Percentiles rank a stretch among this genome's conserved stretches.
Conservation (phyloP, 2,888 invertebrate species). For the Asteroscopus sphinx region DNA sequence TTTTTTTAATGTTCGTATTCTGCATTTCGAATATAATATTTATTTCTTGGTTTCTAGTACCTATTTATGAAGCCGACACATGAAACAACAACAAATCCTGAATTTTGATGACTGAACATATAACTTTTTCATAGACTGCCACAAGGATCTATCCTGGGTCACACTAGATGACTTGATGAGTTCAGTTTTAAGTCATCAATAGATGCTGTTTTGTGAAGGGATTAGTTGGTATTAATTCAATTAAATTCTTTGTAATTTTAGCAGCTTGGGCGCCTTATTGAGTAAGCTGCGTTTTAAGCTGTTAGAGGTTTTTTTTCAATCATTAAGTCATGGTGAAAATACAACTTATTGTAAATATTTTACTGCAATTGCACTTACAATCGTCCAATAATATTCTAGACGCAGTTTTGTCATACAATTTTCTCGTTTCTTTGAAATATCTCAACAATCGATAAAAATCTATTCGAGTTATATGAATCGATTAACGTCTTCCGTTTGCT, state of each 20-base stretch:
- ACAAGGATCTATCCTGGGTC: conserved; percentile 17
- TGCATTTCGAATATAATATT: too few species aligned
- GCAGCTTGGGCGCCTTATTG: too few species aligned
- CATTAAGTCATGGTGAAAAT: conserved; percentile 1
- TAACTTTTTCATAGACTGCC: background rate
- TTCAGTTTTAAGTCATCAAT: too few species aligned
- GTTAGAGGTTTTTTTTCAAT: too few species aligned
- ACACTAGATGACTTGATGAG: background rate
- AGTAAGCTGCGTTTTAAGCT: too few species aligned
- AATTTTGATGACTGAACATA: background rate
- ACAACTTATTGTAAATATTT: background rate
- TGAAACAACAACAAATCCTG: too few species aligned
- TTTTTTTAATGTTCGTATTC: background rate
- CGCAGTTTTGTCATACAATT: conserved; percentile 16
- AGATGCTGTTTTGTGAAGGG: too few species aligned
- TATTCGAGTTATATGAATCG: conserved; percentile 24
- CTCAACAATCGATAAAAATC: conserved; percentile 20
- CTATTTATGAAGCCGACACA: too few species aligned
- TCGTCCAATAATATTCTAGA: background rate
- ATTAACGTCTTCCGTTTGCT: conserved; percentile 44
- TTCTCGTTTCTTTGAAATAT: conserved; percentile 17
- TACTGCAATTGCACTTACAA: background rate
- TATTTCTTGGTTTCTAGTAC: too few species aligned
- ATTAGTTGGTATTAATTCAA: too few species aligned
- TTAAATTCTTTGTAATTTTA: too few species aligned